Conservation (phyloP, 2,113 vertebrate genomes). For the Charadrius vociferus region DNA sequence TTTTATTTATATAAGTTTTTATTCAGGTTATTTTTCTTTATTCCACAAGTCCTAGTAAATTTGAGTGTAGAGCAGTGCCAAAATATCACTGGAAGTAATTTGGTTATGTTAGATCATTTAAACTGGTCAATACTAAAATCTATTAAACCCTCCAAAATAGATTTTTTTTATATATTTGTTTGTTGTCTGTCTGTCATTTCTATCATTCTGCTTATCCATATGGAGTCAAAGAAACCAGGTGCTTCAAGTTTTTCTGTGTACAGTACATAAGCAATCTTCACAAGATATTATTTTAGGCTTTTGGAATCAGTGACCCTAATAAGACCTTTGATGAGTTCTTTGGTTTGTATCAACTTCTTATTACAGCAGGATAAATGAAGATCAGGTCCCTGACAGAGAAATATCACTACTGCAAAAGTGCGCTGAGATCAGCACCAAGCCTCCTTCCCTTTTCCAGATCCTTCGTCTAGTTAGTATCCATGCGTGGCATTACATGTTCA, state of each 20-base stretch:
- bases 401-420: background rate
- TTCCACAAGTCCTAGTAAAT: background rate
- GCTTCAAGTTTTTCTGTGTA: background rate
- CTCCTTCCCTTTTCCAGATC: background rate
- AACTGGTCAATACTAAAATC: background rate
- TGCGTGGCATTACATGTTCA: background rate
- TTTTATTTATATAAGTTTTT: background rate
- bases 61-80: background rate
- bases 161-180: background rate
- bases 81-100: background rate
- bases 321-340: background rate
- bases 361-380: background rate
- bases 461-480: background rate
- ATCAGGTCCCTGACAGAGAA: background rate
- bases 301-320: background rate
- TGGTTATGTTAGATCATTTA: background rate
- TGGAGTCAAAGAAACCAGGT: background rate
- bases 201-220: background rate
- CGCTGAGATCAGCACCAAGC: background rate
- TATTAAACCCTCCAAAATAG: background rate
- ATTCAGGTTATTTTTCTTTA: background rate
- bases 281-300: background rate
- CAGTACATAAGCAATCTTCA: accelerated
- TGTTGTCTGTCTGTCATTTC: background rate
- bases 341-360: background rate